A percentile compares a stretch with the other conserved stretches of the same genome.
Conservation (phyloP, 2,888 invertebrate species). For the Idaea straminata region DNA sequence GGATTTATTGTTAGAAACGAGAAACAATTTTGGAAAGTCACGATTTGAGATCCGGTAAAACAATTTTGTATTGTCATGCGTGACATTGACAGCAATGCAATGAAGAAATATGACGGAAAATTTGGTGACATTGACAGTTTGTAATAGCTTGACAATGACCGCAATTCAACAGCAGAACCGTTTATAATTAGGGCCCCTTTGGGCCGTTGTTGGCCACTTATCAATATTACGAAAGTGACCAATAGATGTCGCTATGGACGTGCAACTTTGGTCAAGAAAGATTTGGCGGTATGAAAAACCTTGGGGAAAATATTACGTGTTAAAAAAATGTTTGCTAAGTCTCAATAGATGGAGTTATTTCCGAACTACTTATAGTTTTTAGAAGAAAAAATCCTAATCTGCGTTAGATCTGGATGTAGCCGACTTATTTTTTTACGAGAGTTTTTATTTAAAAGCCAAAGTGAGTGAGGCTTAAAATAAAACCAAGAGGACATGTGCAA, state of each 20-base stretch:
- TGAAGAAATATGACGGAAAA: too few relatives aligned
- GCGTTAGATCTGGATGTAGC: too few relatives aligned
- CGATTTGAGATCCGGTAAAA: conserved; percentile 41
- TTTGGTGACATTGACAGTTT: neutral
- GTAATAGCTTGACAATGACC: neutral
- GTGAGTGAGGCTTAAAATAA: neutral
- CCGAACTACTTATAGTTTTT: too few relatives aligned
- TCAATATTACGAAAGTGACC: neutral
- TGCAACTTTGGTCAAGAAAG: neutral
- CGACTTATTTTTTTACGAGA: too few relatives aligned
- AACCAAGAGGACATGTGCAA: conserved; percentile 33
- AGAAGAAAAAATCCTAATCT: too few relatives aligned
- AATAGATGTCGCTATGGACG: neutral
- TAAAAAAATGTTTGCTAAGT: too few relatives aligned
- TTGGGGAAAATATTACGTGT: neutral
- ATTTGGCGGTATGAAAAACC: neutral
- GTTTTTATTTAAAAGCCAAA: too few relatives aligned
- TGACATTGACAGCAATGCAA: neutral
- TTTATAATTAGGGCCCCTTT: neutral
- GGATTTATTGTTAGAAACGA: conserved; percentile 10
- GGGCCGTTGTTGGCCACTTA: neutral
- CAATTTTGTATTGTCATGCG: conserved; percentile 19
- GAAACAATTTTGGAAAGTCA: conserved; percentile 59
- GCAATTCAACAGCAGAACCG: too few relatives aligned
- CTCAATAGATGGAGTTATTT: too few relatives aligned